Evolutionary conservation across 37 sponge, comb jelly and placozoan genomes (phyloP).

Genomic region (Dysidea cf. avara): DNA sequence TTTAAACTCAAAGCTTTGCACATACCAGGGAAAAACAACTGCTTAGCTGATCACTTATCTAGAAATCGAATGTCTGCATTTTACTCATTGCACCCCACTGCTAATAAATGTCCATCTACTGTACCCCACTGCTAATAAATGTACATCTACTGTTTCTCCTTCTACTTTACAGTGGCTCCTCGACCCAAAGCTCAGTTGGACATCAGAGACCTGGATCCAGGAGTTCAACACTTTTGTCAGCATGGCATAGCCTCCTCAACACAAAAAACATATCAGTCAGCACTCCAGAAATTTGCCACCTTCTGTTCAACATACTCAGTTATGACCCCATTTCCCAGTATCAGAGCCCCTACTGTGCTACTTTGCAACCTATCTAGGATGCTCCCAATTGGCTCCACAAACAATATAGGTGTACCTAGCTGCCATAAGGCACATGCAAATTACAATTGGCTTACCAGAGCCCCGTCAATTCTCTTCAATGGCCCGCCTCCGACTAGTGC

Average conservation of each 20-base stretch:
- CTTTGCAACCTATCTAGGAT: constrained; percentile 18
- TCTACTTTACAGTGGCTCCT: constrained; percentile 36
- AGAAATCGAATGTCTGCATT: constrained; percentile 14
- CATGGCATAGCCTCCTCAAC: constrained; percentile 56
- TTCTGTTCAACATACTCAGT: constrained; percentile 29
- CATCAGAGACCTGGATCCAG: constrained; percentile 42
- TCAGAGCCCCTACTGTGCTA: constrained; percentile 29
- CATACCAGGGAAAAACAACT: constrained; percentile 20
- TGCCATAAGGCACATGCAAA: constrained; percentile 14
- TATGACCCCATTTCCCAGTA: constrained; percentile 39
- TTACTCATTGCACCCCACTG: not conserved
- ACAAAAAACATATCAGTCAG: constrained; percentile 39
- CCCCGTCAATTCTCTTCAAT: not conserved
- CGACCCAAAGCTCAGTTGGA: constrained; percentile 37
- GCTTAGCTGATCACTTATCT: constrained; percentile 52
- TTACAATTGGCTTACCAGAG: not conserved
- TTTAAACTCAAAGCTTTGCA: constrained; percentile 6
- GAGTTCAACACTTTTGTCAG: constrained; percentile 35
- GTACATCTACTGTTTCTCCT: no score
- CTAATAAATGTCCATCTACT: not conserved
- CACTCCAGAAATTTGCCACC: constrained; percentile 2
- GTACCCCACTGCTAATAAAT: not conserved
- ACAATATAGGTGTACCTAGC: constrained; percentile 26
- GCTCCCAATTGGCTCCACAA: not conserved
- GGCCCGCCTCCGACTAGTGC: not conserved